Base-by-base conservation (phyloP, 2,113 vertebrate genomes). In the Notechis scutatus region DNA sequence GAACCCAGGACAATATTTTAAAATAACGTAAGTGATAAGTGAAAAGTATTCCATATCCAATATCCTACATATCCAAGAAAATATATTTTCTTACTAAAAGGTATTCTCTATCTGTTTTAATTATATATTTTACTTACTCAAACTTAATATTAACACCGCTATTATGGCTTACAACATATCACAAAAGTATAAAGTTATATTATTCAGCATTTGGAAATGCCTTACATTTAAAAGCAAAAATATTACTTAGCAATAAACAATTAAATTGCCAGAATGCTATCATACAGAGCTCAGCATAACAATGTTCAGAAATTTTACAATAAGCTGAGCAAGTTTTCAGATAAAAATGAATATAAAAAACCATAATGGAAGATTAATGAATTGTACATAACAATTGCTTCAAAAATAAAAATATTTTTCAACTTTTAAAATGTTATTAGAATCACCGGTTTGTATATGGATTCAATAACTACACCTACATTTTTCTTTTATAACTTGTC, bases 51-150 rank as follows among this genome's bases (percentile, higher is more conserved):
- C n/a, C n/a, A 89, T n/a, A n/a, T n/a, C n/a, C n/a, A n/a, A n/a
- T n/a, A n/a, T n/a, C n/a, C n/a, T n/a, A n/a, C n/a, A 23, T 18
- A 87, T 93, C 10, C 86, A 93, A 69, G 54, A 89, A 26, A 81
- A 92, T 12, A 18, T 85, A 39, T 90, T 64, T 85, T 42, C n/a
- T 74, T 55, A 23, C 39, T n/a, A 42, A 91, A 94, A 94, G 94
- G 93, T 24, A 91, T 14, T 95, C 74, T 85, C 45, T 26, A 74
- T 45, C 69, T 94, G 24, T 91, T 93, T 95, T 57, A 93, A 10
- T 89, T 91, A 59, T 91, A 94, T 20, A n/a, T 69, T 90, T 64
- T n/a, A 94, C 87, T 93, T 95, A 74, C 95, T 93, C 85, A 96
- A 87, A 42, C 56, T n/a, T 86, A 87, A 23, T 89, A 87, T 94